phyloP scores from a whole-genome alignment of 2,888 invertebrate genomes.

The Protonemura montana region DNA sequence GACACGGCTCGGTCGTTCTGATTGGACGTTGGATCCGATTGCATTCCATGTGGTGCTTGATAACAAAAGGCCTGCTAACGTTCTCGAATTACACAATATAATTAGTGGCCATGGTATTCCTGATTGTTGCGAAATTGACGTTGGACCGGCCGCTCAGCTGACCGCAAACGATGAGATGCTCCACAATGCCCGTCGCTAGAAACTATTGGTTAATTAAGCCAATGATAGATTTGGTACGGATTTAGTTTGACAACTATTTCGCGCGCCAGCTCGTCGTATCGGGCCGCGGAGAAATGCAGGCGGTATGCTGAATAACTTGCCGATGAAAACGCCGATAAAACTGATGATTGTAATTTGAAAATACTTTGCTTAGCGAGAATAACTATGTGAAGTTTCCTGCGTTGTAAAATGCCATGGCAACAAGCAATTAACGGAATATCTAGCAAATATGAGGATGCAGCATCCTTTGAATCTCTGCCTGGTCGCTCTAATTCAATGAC shows the following conservation, averaged over 20 bases:
- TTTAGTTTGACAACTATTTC: not conserved
- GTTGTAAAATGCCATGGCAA: not conserved
- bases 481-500: conserved; percentile 46
- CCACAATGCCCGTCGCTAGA: not conserved
- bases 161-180: too few relatives aligned
- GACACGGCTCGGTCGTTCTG: not conserved
- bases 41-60: not conserved
- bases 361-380: not conserved
- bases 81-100: conserved; percentile 14
- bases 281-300: not conserved
- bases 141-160: too few relatives aligned
- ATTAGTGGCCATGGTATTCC: not conserved
- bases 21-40: not conserved
- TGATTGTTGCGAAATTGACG: not conserved
- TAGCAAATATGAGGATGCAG: not conserved
- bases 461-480: not conserved
- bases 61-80: not conserved
- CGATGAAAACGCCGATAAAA: not conserved
- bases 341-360: not conserved
- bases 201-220: conserved; percentile 4
- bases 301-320: not conserved
- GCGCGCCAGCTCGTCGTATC: not conserved
- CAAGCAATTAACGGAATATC: not conserved
- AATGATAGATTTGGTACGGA: not conserved
- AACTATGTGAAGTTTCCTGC: too few relatives aligned